phyloP scores from a whole-genome alignment of 1,140 invertebrate species.

The Arion vulgaris region DNA sequence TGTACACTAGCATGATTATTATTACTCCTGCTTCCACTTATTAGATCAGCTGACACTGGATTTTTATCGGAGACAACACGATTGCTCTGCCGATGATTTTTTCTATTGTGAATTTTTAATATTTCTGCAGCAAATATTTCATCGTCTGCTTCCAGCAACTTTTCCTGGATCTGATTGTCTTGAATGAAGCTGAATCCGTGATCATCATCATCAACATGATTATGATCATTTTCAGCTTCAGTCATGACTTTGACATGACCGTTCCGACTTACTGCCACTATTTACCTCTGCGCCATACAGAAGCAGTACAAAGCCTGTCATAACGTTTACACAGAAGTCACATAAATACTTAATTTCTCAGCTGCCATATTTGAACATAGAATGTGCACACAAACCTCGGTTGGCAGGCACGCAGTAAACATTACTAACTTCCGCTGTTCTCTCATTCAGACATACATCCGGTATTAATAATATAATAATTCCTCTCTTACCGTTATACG shows the following conservation, averaged over 20 bases:
- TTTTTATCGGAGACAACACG: not conserved
- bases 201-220: conserved; percentile 7
- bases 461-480: no score
- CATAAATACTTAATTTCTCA: not conserved
- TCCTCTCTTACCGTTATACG: no score
- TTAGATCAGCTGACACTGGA: not conserved
- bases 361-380: not conserved
- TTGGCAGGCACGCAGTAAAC: conserved; percentile 21
- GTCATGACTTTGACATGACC: not conserved
- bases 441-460: no score
- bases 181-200: conserved; percentile 56
- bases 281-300: not conserved
- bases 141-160: conserved; percentile 60
- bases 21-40: not conserved
- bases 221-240: not conserved
- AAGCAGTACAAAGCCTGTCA: no score
- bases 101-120: not conserved
- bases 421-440: conserved; percentile 19
- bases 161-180: conserved; percentile 59
- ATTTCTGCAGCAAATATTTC: conserved; percentile 5
- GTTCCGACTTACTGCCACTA: not conserved
- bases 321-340: not conserved
- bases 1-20: not conserved
- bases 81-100: not conserved
- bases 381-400: not conserved